These are phyloP conservation scores for Myiopsitta monachus DNA, from an alignment of 2,113 vertebrate species.

Conservation along the genomic window DNA sequence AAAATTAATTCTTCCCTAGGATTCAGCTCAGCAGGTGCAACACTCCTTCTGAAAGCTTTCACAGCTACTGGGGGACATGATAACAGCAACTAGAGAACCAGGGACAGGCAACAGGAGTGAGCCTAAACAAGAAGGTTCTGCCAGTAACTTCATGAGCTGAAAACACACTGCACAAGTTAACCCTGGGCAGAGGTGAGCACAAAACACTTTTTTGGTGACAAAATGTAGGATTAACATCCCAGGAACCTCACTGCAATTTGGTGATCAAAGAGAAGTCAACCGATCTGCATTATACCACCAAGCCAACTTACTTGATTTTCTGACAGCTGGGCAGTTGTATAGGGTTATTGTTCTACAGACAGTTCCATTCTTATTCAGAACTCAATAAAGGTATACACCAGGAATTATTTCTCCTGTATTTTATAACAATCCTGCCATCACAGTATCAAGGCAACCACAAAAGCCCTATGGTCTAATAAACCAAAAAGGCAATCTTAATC, in stretches of 20 bases:
- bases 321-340: not conserved
- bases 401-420: not conserved
- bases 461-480: not conserved
- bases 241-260: not conserved
- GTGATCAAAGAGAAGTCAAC: not conserved
- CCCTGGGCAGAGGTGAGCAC: not conserved
- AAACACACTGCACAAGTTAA: not conserved
- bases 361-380: not conserved
- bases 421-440: not conserved
- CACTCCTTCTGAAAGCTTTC: not conserved
- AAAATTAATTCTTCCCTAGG: not conserved
- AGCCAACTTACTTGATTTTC: not conserved
- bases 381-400: not conserved
- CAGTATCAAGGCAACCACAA: not conserved
- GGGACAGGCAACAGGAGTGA: not conserved
- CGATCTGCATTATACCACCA: not conserved
- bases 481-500: not conserved
- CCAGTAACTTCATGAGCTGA: accelerated
- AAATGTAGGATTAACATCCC: not conserved
- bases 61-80: not conserved
- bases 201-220: not conserved
- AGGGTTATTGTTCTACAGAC: not conserved
- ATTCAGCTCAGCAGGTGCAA: not conserved
- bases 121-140: not conserved
- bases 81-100: not conserved